Conservation (phyloP, 1,140 invertebrate genomes). For the Helicoverpa zea region DNA sequence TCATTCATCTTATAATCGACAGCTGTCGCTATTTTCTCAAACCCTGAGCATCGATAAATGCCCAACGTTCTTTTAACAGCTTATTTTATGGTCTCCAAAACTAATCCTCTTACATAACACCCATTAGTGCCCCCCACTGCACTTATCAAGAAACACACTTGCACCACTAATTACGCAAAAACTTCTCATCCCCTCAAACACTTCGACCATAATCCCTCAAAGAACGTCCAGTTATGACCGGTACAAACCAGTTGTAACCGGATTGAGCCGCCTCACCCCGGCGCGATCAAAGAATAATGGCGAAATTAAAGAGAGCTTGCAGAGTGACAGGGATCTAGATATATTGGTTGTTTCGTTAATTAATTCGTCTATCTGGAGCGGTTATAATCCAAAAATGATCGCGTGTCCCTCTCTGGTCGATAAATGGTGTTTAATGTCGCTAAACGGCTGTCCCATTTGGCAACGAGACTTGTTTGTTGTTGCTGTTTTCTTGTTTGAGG, state of each 20-base stretch:
- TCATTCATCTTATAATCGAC: no score
- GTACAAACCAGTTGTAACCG: constrained; percentile 54
- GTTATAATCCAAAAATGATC: constrained; percentile 84
- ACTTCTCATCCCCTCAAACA: constrained; percentile 75
- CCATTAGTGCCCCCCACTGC: constrained; percentile 13
- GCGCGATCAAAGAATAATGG: constrained; percentile 34
- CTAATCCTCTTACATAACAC: constrained; percentile 39
- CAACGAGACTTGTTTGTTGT: constrained; percentile 14
- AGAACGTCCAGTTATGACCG: constrained; percentile 79
- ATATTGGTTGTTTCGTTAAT: constrained; percentile 76
- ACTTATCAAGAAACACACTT: constrained; percentile 70
- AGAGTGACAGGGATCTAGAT: constrained; percentile 63
- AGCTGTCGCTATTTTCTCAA: no score
- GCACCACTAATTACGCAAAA: constrained; percentile 83
- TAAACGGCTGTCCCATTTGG: constrained; percentile 59
- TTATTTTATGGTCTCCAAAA: constrained; percentile 1
- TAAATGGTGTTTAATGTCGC: constrained; percentile 78
- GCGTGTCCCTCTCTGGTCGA: constrained; percentile 73
- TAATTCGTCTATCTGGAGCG: constrained; percentile 82
- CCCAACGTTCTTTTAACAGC: constrained; percentile 1
- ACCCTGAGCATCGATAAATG: no score
- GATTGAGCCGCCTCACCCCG: constrained; percentile 57
- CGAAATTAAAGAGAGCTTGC: constrained; percentile 48
- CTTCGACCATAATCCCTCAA: constrained; percentile 79
- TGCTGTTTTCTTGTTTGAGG: neutral